Conservation (phyloP, 2,113 vertebrate species). For the Apteryx mantelli region DNA sequence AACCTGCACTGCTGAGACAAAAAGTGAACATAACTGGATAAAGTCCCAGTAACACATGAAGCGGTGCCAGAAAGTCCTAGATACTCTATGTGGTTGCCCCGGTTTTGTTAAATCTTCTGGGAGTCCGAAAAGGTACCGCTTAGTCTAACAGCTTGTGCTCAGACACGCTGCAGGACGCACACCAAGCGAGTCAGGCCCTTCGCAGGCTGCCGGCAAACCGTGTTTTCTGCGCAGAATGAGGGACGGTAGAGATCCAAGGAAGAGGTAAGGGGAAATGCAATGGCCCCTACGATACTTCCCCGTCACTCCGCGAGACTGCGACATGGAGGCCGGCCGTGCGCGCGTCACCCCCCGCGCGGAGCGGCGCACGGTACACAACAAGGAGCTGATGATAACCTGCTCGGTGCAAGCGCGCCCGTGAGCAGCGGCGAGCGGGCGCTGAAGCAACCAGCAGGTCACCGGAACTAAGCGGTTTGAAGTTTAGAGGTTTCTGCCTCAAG, state of each 20-base stretch:
- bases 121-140: accelerated
- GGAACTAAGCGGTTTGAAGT: neutral
- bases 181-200: neutral
- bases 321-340: neutral
- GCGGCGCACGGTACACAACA: neutral
- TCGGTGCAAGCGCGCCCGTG: neutral
- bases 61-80: accelerated
- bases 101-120: neutral
- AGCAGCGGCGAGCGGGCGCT: neutral
- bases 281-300: neutral
- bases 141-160: accelerated
- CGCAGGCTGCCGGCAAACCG: neutral
- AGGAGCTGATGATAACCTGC: neutral
- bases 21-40: accelerated
- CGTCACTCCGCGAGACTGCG: neutral
- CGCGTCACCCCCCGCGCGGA: neutral
- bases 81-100: accelerated
- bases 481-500: neutral
- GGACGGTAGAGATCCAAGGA: accelerated
- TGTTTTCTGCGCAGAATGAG: neutral
- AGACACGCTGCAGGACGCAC: accelerated
- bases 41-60: accelerated
- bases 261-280: neutral
- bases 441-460: neutral
- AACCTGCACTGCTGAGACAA: accelerated